Base-by-base conservation (phyloP, 2,113 vertebrate genomes). In the Aspiorhynchus laticeps region DNA sequence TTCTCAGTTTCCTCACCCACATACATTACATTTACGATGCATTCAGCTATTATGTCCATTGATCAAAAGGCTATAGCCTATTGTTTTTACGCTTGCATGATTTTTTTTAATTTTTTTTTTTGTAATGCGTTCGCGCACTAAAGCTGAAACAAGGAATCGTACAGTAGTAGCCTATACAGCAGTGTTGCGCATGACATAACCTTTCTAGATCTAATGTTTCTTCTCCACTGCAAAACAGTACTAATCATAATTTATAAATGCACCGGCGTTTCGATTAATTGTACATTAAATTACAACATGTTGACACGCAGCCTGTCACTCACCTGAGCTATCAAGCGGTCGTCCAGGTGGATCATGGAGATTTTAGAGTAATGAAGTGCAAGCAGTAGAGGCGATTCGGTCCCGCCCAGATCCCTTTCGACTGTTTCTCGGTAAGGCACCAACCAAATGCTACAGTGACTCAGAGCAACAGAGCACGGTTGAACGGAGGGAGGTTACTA, bases 301-400 rank as follows among this genome's bases (percentile, higher is more conserved):
- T 63, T 24, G 17, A 41, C 31, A 26, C 74, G 14, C 71, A 48
- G 17, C 0, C 61, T 21, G 33, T 48, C 38, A 85, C 87, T 67
- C 63, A 75, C 85, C 85, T 85, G 85, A 46, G 38, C 36, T 75
- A 84, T 80, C 83, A 83, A 75, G 85, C 87, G 74, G 85, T 78
- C 85, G 82, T 73, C 61, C 83, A 83, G 84, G 78, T 63, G 79
- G 61, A 67, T 56, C 80, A n/a, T 73, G 41, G 71, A 63, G 41
- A 51, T 88, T 88, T 56, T 31, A 26, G 74, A 46, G 65, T 78
- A 53, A 78, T 31, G 77, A 26, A 71, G 31, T 65, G 46, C 76
- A 83, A 31, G 28, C 63, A 67, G 74, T 76, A 67, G 65, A 88
- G 84, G 86, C 88, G 75, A 71, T 61, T n/a, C 67, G 56, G 80